Evolutionary conservation across 2,797 vertebrate species (phyloP), one percentile per base, ranked within the genome.

Genomic region (Dermochelys coriacea): DNA sequence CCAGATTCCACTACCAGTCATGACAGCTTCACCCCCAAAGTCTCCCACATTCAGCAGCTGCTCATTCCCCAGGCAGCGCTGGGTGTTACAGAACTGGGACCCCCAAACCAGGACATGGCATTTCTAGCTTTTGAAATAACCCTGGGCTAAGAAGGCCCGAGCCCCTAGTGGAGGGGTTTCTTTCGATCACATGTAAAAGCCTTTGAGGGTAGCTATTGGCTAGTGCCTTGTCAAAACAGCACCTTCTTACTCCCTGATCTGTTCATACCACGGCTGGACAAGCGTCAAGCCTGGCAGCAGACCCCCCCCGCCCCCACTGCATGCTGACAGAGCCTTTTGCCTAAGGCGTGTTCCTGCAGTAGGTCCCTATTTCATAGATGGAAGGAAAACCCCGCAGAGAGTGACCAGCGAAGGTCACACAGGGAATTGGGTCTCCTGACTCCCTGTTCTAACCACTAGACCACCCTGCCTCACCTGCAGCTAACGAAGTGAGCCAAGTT

Each of bases 311-410:
- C 25, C 55, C n/a, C 55, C 71, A 49, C 55, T 5, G 64, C 34
- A 3, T 15, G 8, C 34, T 18, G n/a, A n/a, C n/a, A 23, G 64
- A 71, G n/a, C 37, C 2, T 12, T 41, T 37, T 23, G 5, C 68
- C 37, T n/a, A 41, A 41, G 37, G 4, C 6, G n/a, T 10, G 68
- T 12, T 5, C 10, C 68, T 11, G 23, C 23, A 6, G 57, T 2
- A 10, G 68, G 9, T 74, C 68, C 11, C 37, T 19, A 45, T 87
- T 25, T 74, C 16, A 2, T 0, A 1, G 51, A 0, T 15, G 37
- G 1, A 8, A 55, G 1, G 37, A 50, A 54, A 82, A 80, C n/a
- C 21, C 54, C 15, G 59, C 1, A 31, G 57, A 31, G 57, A n/a
- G 61, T 18, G 61, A 64, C 34, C 14, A 34, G 31, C 15, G 12